Base-by-base conservation (phyloP, 2,888 invertebrate species). In the Drosophila suboccidentalis region DNA sequence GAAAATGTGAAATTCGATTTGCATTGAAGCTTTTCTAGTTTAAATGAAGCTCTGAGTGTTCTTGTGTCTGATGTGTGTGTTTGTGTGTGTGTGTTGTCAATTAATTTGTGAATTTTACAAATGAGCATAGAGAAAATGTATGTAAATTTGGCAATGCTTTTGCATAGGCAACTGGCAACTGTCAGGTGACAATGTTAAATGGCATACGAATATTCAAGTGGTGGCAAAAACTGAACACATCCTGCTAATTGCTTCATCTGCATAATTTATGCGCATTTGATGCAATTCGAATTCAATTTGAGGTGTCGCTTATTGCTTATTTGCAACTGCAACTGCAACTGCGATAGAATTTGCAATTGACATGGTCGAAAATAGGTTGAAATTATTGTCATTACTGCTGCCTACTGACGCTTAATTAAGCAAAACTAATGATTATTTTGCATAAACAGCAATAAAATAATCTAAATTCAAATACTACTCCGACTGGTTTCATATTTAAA, bases 21-120 rank as follows among this genome's bases (percentile, higher is more conserved):
- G 47, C 61, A 75, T 72, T 77, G 36, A 29, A 72, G 58, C 49
- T 72, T 67, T 72, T 67, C 49, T 41, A 57, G 44, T 66, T 39
- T 66, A 49, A 39, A 47, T 46, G 29, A 39, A 34, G 34, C 38
- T 36, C n/a, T 17, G 43, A 54, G 54, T 50, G 61, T 43, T 13
- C 47, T 50, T 39, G 44, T 53, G 60, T 50, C 54, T 15, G 43
- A 59, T 41, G 58, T 57, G 38, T 43, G 57, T 26, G 26, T 5
- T 61, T 41, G 63, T 6, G 5, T 26, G 26, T 43, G 64, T 41
- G 63, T 63, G 60, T 64, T 59, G 43, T 57, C 84, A 81, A 87
- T 89, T 89, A 87, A 85, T 89, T 81, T 87, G 87, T 83, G 78
- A 83, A 87, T 89, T 83, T 80, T 59, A 73, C 84, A 86, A 88